Base-by-base conservation (phyloP, 2,797 vertebrate genomes). In the Parotocinclus haroldoi region DNA sequence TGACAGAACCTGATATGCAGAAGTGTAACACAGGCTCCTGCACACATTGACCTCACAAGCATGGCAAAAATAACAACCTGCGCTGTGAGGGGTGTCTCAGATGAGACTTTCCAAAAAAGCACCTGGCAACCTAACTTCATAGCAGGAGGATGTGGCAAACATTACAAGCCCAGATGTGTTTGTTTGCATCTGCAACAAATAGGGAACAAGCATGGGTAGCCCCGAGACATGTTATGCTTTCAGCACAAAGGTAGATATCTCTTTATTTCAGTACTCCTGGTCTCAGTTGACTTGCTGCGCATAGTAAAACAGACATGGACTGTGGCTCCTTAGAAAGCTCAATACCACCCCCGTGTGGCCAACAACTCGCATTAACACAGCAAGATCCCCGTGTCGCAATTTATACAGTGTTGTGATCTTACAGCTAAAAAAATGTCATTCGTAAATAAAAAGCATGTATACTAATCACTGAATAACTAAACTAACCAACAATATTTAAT, bases 341-440 rank as follows among this genome's bases (percentile, higher is more conserved):
- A 92, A 93, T 90, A 93, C 76, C 92, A 91, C 93, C 94, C 91
- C 92, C 93, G 92, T 91, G 93, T 93, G 94, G 93, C 73, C 71
- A 68, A 75, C 80, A 77, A 77, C 84, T 68, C 82, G 79, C 81
- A 78, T 71, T 75, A 84, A 85, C 83, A 79, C 70, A 75, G 39
- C 77, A 79, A 75, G 72, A 78, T 56, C 67, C 57, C 65, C 58
- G 71, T 68, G 68, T 71, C 80, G 78, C 61, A 40, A 58, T 79
- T 79, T 79, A 27, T 64, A 62, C 65, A 7, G 36, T 60, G 10
- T 40, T 11, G 51, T 70, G 57, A 49, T 67, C 71, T 56, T 57
- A 68, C 39, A 46, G 56, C 38, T 51, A 45, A 19, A 39, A 46
- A 27, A 48, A 42, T 53, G 53, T 61, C 37, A 59, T 60, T 51